phyloP scores from a whole-genome alignment of 2,113 vertebrate genomes.

The Prunella himalayana region DNA sequence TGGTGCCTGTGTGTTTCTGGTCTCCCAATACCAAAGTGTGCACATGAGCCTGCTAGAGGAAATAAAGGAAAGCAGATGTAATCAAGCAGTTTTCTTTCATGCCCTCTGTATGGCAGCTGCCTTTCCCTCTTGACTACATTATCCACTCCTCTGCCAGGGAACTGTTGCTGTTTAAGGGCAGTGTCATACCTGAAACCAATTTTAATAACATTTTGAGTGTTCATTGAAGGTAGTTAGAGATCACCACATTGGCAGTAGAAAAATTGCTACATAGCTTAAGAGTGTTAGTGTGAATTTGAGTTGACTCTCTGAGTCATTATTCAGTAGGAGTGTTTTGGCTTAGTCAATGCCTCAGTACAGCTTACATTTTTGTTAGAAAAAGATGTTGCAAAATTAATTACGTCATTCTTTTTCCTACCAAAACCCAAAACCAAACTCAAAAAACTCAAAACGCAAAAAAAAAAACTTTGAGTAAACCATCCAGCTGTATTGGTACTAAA shows the following conservation, averaged over 20 bases:
- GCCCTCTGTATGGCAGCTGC: not conserved
- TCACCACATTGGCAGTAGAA: accelerated
- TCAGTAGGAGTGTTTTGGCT: not conserved
- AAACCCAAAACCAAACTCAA: not conserved
- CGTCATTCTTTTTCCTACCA: not conserved
- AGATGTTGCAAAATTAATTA: not conserved
- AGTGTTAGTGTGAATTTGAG: not conserved
- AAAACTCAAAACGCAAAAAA: not conserved
- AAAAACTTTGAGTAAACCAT: not conserved
- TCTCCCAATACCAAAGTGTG: not conserved
- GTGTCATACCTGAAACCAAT: not conserved
- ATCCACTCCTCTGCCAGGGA: not conserved
- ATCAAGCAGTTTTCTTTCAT: not conserved
- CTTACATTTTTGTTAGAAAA: not conserved
- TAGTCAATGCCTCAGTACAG: not conserved
- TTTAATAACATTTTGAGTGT: not conserved
- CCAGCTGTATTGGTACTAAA: not conserved
- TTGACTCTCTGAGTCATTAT: not conserved
- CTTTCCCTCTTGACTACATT: accelerated
- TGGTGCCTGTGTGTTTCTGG: not conserved
- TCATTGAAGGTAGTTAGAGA: not conserved
- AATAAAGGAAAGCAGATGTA: not conserved
- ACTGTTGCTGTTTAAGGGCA: not conserved
- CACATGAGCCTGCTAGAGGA: not conserved
- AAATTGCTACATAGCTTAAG: not conserved